Conservation (phyloP, 2,888 invertebrate genomes). For the Volucella zonaria region DNA sequence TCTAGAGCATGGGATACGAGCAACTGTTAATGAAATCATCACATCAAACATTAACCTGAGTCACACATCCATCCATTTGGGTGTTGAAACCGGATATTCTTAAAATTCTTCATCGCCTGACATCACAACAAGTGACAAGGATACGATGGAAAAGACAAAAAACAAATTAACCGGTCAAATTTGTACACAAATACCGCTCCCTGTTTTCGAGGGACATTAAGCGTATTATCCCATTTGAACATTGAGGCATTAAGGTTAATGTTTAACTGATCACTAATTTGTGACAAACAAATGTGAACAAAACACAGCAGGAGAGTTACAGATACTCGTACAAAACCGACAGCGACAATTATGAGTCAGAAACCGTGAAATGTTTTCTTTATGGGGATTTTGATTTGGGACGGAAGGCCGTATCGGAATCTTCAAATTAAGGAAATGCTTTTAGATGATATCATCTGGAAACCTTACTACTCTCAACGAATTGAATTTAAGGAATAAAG, state of each 20-base stretch:
- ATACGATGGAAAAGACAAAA: slow-evolving; percentile 49
- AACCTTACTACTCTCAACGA: too few species aligned
- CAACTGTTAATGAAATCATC: slow-evolving; percentile 42
- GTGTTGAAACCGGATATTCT: slow-evolving; percentile 42
- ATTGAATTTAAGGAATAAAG: too few species aligned
- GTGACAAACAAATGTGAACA: slow-evolving; percentile 51
- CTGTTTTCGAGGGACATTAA: slow-evolving; percentile 40
- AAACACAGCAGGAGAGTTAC: slow-evolving; percentile 31
- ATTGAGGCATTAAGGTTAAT: slow-evolving; percentile 59
- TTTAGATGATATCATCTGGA: background rate
- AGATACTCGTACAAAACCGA: background rate
- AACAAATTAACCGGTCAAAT: slow-evolving; percentile 60
- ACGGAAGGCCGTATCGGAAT: background rate
- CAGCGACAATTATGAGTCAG: slow-evolving; percentile 51
- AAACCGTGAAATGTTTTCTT: slow-evolving; percentile 36
- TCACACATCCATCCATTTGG: slow-evolving; percentile 21
- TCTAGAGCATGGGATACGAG: slow-evolving; percentile 35
- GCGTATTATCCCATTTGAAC: slow-evolving; percentile 57
- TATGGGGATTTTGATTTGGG: background rate
- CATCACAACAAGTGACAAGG: slow-evolving; percentile 38
- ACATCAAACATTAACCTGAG: slow-evolving; percentile 25
- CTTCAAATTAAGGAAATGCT: slow-evolving; percentile 40
- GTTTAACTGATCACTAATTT: slow-evolving; percentile 61
- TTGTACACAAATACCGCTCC: slow-evolving; percentile 34
- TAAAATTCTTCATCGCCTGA: background rate